Percentiles rank a stretch among this genome's conserved stretches.
Conservation (phyloP, 2,113 vertebrate genomes). For the Copsychus sechellarum region DNA sequence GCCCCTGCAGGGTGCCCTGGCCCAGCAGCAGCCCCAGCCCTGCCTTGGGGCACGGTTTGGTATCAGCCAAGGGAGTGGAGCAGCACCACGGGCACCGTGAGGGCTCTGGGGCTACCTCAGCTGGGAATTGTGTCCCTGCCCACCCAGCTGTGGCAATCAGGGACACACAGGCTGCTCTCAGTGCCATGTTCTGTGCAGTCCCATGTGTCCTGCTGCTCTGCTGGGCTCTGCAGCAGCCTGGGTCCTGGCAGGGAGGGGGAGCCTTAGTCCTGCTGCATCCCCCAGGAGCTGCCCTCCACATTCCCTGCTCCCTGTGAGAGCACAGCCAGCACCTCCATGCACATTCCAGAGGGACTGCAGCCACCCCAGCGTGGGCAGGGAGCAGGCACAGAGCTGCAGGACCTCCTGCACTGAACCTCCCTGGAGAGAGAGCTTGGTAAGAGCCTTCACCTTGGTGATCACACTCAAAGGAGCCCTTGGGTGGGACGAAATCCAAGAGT, state of each 20-base stretch:
- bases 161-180: neutral
- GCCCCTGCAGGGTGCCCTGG: neutral
- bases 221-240: neutral
- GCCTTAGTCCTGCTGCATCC: neutral
- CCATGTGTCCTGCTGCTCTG: neutral
- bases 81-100: neutral
- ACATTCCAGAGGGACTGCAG: neutral
- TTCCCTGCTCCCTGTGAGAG: neutral
- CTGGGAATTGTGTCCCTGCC: neutral
- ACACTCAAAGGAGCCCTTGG: neutral
- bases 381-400: neutral
- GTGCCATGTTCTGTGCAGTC: neutral
- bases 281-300: neutral
- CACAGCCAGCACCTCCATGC: accelerated
- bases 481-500: neutral
- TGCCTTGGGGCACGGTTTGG: accelerated
- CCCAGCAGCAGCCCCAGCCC: neutral
- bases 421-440: neutral
- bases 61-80: neutral
- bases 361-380: accelerated
- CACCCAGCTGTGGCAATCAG: neutral
- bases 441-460: neutral
- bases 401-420: neutral
- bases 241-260: neutral
- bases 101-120: neutral